phyloP scores from a whole-genome alignment of 64 coral and sea anemone genomes.

The Platygyra sinensis region DNA sequence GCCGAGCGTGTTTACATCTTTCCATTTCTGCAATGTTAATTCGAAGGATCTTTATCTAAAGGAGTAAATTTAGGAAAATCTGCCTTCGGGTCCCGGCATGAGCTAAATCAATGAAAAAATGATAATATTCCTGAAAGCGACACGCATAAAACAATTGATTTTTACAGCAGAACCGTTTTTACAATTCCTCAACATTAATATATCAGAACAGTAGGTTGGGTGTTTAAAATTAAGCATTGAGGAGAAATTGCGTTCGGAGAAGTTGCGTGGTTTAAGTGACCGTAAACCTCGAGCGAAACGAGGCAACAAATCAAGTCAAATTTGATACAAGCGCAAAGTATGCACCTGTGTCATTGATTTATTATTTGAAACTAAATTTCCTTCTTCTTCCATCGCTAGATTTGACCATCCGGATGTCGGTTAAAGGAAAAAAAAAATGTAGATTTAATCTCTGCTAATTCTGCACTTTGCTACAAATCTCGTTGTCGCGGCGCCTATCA shows the following conservation, averaged over 20 bases:
- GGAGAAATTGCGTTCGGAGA: slow-evolving; percentile 38
- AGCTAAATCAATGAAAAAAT: slow-evolving; percentile 31
- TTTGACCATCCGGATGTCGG: slow-evolving; percentile 55
- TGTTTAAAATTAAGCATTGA: slow-evolving; percentile 43
- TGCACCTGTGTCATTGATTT: slow-evolving; percentile 40
- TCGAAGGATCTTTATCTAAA: slow-evolving; percentile 74
- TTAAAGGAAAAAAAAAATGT: slow-evolving; percentile 18
- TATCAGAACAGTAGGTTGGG: slow-evolving; percentile 26
- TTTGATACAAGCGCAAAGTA: slow-evolving; percentile 38
- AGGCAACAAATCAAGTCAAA: slow-evolving; percentile 7
- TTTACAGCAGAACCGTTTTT: slow-evolving; percentile 41
- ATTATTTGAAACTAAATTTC: slow-evolving; percentile 50
- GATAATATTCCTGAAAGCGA: slow-evolving; percentile 22
- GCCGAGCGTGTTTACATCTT: slow-evolving; percentile 83
- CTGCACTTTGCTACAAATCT: slow-evolving; percentile 49
- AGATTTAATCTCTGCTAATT: slow-evolving; percentile 53
- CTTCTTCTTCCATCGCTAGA: slow-evolving; percentile 35
- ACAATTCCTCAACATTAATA: slow-evolving; percentile 51
- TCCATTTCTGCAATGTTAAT: slow-evolving; percentile 81
- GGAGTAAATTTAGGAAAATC: slow-evolving; percentile 59
- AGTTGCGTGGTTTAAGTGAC: not conserved
- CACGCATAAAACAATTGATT: slow-evolving; percentile 5
- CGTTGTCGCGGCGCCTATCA: slow-evolving; percentile 6
- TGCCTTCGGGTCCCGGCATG: slow-evolving; percentile 47
- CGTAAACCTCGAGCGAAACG: slow-evolving; percentile 47